phyloP scores from a whole-genome alignment of 2,797 vertebrate species.

The Falco columbarius region DNA sequence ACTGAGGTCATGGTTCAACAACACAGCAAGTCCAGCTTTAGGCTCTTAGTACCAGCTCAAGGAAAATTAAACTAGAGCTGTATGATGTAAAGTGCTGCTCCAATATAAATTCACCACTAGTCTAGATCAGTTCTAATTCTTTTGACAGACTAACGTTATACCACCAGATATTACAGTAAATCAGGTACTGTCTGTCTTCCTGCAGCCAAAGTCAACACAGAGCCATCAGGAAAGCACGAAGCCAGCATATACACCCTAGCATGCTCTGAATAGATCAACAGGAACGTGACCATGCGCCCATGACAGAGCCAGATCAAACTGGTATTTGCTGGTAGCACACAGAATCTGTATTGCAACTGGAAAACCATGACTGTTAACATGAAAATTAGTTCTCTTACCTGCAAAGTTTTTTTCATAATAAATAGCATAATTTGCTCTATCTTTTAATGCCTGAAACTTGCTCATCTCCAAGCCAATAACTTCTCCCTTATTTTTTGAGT shows the following conservation, averaged over 20 bases:
- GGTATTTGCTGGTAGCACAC: not conserved
- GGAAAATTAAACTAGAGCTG: not conserved
- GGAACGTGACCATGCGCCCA: not conserved
- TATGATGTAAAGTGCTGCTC: not conserved
- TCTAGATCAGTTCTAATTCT: not conserved
- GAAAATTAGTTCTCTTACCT: not conserved
- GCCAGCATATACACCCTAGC: not conserved
- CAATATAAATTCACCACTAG: not conserved
- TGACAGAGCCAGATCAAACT: not conserved
- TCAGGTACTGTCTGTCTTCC: not conserved
- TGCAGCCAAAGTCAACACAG: not conserved
- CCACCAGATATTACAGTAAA: not conserved
- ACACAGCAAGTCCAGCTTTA: not conserved
- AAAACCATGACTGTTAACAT: not conserved
- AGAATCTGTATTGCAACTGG: not conserved
- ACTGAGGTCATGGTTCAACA: not conserved
- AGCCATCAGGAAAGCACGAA: not conserved
- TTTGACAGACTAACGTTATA: not conserved
- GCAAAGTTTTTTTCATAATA: not conserved
- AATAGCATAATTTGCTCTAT: not conserved
- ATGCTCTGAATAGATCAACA: not conserved
- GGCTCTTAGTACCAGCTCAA: not conserved
- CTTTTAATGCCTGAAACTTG: not conserved
- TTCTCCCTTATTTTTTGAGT: not conserved
- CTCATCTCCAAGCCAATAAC: not conserved